phyloP scores from a whole-genome alignment of 2,113 vertebrate genomes.

The Scortum barcoo region DNA sequence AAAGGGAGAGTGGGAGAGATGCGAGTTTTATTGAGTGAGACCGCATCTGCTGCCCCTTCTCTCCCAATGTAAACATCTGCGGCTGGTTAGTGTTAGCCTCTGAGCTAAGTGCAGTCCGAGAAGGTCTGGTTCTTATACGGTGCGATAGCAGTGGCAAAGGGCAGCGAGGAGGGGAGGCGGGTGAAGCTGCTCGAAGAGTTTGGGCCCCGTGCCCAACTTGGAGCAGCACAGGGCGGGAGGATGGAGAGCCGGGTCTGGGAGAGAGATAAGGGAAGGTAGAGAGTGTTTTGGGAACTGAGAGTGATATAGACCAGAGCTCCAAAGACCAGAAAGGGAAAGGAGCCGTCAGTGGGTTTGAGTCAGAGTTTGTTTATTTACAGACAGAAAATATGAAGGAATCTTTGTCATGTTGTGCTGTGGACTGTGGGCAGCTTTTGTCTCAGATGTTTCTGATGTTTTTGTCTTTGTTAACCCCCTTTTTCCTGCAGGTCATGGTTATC shows the following conservation, averaged over 20 bases:
- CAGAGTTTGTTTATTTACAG: slow-evolving; percentile 70
- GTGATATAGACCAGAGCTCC: slow-evolving; percentile 86
- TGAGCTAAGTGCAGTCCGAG: slow-evolving; percentile 82
- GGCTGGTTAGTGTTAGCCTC: slow-evolving; percentile 89
- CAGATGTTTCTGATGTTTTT: slow-evolving; percentile 51
- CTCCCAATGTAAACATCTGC: slow-evolving; percentile 83
- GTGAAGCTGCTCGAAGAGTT: slow-evolving; percentile 56
- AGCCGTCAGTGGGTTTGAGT: slow-evolving; percentile 57
- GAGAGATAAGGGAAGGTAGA: slow-evolving; percentile 86
- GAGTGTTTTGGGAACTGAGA: slow-evolving; percentile 87
- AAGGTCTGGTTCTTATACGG: slow-evolving; percentile 82
- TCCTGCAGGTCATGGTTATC: slow-evolving; percentile 55
- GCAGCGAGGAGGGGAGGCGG: slow-evolving; percentile 78
- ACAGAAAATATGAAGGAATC: slow-evolving; percentile 63
- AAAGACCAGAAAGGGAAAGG: slow-evolving; percentile 65
- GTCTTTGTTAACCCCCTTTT: slow-evolving; percentile 27
- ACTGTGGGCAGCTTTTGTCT: slow-evolving; percentile 28
- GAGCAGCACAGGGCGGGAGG: slow-evolving; percentile 68
- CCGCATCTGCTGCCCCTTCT: slow-evolving; percentile 82
- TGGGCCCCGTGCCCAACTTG: slow-evolving; percentile 74
- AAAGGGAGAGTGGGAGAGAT: slow-evolving; percentile 79
- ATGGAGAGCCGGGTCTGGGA: slow-evolving; percentile 78
- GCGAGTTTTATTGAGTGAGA: slow-evolving; percentile 85
- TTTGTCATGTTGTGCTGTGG: slow-evolving; percentile 46
- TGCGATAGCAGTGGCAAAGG: slow-evolving; percentile 84